A percentile compares a stretch with the other conserved stretches of the same genome.
Conservation (phyloP, 1,140 invertebrate species). For the Helicoverpa zea region DNA sequence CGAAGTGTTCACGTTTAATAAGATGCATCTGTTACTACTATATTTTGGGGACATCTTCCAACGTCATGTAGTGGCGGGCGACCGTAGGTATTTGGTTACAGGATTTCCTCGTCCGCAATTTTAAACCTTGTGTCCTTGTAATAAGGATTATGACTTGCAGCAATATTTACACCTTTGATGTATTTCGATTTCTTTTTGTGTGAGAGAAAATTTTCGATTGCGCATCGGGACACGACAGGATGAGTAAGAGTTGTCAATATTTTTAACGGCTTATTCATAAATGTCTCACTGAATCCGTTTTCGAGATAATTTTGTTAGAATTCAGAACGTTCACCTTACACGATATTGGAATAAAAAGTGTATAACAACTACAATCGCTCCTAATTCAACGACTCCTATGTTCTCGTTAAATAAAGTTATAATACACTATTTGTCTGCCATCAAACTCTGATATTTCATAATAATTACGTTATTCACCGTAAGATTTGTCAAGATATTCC, state of each 20-base stretch:
- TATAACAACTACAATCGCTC: too few species aligned
- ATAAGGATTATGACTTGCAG: conserved; percentile 12
- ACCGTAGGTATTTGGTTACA: conserved; percentile 62
- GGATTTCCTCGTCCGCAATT: conserved; percentile 43
- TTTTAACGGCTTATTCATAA: conserved; percentile 43
- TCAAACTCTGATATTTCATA: background rate
- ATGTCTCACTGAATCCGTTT: conserved; percentile 2
- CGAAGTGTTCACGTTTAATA: conserved; percentile 60
- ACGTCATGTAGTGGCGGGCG: conserved; percentile 59
- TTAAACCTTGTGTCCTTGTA: conserved; percentile 22
- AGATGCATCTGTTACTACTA: conserved; percentile 67
- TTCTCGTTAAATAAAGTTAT: too few species aligned
- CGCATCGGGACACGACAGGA: conserved; percentile 20
- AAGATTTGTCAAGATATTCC: conserved; percentile 6
- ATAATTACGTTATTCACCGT: background rate
- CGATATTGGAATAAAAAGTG: background rate
- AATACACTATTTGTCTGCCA: background rate
- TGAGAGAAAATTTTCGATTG: conserved; percentile 23
- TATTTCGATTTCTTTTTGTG: conserved; percentile 40
- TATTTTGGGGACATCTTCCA: conserved; percentile 63
- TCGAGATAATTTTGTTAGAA: background rate
- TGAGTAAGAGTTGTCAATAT: conserved; percentile 45
- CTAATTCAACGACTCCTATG: too few species aligned
- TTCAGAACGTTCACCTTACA: background rate
- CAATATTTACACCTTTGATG: conserved; percentile 43